Evolutionary conservation across 2,797 vertebrate species (phyloP).

Genomic region (Zalophus californianus): DNA sequence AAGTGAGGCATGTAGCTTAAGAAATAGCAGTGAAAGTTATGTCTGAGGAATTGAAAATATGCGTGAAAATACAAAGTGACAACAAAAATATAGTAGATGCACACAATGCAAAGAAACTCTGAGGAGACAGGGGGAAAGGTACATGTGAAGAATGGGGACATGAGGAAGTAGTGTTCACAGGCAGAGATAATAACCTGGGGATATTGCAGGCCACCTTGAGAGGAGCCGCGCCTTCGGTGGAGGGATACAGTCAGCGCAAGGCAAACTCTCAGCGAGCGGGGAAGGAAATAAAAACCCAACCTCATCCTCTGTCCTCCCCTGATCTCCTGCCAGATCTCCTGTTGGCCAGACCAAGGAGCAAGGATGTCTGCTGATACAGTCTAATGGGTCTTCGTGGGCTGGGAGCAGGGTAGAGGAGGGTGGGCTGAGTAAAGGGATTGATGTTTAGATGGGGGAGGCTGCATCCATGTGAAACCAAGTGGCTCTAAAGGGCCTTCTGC

Average conservation of each 20-base stretch:
- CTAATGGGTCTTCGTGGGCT: rapidly evolving
- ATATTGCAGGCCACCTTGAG: not conserved
- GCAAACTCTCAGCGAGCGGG: not conserved
- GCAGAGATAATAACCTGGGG: not conserved
- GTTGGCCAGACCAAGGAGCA: not conserved
- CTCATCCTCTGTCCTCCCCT: not conserved
- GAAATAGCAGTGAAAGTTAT: constrained; percentile 34
- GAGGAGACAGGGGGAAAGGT: not conserved
- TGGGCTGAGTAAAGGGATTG: not conserved
- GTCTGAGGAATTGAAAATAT: constrained; percentile 30
- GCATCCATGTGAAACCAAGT: not conserved
- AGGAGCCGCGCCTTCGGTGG: not conserved
- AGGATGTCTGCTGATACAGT: not conserved
- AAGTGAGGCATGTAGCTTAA: not conserved
- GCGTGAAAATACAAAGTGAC: constrained; percentile 2
- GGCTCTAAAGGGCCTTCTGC: not conserved
- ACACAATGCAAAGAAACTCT: not conserved
- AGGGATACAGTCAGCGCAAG: not conserved
- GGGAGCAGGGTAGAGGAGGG: not conserved
- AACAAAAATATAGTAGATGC: not conserved
- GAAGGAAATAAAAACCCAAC: not conserved
- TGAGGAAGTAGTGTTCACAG: not conserved
- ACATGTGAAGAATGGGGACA: not conserved
- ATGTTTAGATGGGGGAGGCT: not conserved
- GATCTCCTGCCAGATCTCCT: not conserved